These are phyloP conservation scores for Pangasius djambal DNA, from an alignment of 2,797 vertebrate genomes.

Conservation along the genomic window DNA sequence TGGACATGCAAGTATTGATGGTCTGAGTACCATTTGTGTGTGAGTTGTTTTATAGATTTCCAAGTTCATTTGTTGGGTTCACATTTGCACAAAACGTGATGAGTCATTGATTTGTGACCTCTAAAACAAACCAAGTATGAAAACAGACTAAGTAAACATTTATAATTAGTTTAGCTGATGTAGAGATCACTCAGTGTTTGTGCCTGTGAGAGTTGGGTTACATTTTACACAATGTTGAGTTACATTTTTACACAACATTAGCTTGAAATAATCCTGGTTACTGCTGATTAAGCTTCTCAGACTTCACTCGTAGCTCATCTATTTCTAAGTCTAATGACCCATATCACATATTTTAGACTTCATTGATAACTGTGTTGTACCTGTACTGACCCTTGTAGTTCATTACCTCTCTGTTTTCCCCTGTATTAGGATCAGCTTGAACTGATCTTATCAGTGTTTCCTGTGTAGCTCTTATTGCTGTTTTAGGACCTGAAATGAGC, in stretches of 20 bases:
- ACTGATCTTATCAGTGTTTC: not conserved
- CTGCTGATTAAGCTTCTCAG: constrained; percentile 9
- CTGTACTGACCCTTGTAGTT: not conserved
- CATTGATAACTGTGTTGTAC: not conserved
- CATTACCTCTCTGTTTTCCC: not conserved
- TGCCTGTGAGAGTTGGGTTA: not conserved
- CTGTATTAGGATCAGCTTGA: not conserved
- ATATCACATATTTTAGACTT: not conserved
- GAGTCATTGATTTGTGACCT: not conserved
- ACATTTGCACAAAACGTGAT: not conserved
- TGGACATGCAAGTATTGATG: not conserved
- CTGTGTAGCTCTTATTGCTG: not conserved
- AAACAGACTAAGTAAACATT: not conserved
- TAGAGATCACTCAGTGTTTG: not conserved
- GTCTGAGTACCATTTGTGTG: not conserved
- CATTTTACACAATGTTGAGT: not conserved
- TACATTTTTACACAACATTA: not conserved
- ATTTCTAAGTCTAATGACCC: not conserved
- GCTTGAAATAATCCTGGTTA: constrained; percentile 5
- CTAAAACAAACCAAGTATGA: not conserved
- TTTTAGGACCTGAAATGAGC: not conserved
- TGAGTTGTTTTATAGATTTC: not conserved
- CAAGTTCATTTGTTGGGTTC: not conserved
- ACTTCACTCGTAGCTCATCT: not conserved
- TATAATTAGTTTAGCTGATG: not conserved